Conservation (phyloP, 1,140 invertebrate genomes). For the Charaxes varanes region DNA sequence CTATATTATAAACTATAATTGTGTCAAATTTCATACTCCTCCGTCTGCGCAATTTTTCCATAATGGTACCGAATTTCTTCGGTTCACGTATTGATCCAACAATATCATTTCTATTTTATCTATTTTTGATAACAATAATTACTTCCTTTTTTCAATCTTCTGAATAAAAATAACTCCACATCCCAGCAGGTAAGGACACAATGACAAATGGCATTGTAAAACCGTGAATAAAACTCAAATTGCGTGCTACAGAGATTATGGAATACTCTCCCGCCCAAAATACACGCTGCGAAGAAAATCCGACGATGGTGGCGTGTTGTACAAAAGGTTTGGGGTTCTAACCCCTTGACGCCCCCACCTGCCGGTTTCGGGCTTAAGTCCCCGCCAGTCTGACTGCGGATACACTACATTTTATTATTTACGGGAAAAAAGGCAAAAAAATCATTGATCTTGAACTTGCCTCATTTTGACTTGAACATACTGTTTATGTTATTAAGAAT, state of each 20-base stretch:
- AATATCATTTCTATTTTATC: no score
- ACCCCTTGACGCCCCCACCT: constrained; percentile 35
- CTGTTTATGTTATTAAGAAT: no score
- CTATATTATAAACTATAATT: no score
- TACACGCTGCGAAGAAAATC: constrained; percentile 33
- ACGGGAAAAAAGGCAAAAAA: no score
- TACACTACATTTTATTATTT: neutral
- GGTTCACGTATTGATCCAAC: no score
- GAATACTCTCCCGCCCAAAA: constrained; percentile 30
- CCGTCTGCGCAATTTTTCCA: no score
- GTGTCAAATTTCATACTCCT: no score
- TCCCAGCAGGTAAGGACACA: constrained; percentile 23
- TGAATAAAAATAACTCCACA: constrained; percentile 16
- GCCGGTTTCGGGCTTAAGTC: constrained; percentile 14
- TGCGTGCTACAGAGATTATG: constrained; percentile 31
- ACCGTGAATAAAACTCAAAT: constrained; percentile 34
- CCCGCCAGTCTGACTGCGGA: constrained; percentile 4
- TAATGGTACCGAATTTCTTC: no score
- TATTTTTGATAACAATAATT: no score
- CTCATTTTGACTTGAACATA: no score
- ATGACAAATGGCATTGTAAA: constrained; percentile 35
- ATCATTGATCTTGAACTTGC: no score
- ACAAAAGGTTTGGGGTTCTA: constrained; percentile 36
- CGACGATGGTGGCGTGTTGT: constrained; percentile 29
- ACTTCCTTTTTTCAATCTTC: no score